Percentiles rank a stretch among this genome's conserved stretches.
Evolutionary conservation across 2,888 invertebrate genomes (phyloP).

Genomic region (Drosophila emarginata): DNA sequence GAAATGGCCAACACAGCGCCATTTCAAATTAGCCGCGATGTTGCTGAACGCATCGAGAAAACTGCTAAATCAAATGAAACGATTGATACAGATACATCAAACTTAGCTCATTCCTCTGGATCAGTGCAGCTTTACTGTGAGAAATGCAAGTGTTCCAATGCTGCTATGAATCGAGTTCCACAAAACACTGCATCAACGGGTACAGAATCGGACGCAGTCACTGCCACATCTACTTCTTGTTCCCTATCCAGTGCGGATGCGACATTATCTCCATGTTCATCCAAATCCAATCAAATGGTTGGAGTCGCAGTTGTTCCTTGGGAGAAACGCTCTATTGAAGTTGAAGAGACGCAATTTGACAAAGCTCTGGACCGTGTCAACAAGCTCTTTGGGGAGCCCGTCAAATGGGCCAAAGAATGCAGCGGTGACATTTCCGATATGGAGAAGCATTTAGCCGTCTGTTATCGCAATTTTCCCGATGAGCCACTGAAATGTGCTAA

Average conservation of each 20-base stretch:
- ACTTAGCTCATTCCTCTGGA: background rate
- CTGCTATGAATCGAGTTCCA: background rate
- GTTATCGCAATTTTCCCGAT: slow-evolving; percentile 48
- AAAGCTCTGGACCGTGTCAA: slow-evolving; percentile 55
- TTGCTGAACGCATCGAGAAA: slow-evolving; percentile 53
- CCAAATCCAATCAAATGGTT: background rate
- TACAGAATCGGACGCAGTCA: background rate
- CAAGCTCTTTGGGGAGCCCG: slow-evolving; percentile 44
- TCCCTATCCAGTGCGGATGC: background rate
- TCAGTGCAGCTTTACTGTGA: slow-evolving; percentile 19
- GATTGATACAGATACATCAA: background rate
- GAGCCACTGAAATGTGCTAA: slow-evolving; percentile 54
- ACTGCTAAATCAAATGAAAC: slow-evolving; percentile 1
- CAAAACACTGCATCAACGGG: background rate
- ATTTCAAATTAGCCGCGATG: slow-evolving; percentile 56
- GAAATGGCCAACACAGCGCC: slow-evolving; percentile 51
- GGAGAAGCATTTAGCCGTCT: slow-evolving; percentile 48
- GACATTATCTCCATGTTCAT: background rate
- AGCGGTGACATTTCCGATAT: slow-evolving; percentile 45
- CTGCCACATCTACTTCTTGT: background rate
- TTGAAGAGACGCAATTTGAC: slow-evolving; percentile 55
- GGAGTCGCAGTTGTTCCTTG: slow-evolving; percentile 25
- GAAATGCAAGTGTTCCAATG: background rate
- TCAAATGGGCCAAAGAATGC: slow-evolving; percentile 51
- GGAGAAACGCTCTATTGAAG: slow-evolving; percentile 46